phyloP scores from a whole-genome alignment of 1,140 invertebrate species.

The Metopolophium dirhodum region DNA sequence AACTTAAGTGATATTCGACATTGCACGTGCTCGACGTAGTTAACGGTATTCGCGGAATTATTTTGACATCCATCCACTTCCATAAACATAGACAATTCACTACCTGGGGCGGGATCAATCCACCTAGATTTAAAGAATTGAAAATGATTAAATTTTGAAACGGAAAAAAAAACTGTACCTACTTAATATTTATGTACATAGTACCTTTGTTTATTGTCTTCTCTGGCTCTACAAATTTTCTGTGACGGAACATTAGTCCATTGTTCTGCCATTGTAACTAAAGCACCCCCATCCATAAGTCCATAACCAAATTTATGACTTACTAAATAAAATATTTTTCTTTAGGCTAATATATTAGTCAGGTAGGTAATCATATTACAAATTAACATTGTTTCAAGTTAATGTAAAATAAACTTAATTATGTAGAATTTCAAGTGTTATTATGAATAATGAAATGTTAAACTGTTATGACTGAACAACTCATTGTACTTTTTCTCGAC shows the following conservation, averaged over 20 bases:
- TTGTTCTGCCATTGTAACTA: constrained; percentile 85
- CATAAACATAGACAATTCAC: constrained; percentile 77
- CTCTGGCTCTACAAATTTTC: constrained; percentile 79
- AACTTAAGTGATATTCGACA: constrained; percentile 86
- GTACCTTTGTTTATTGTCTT: constrained; percentile 76
- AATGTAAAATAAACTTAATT: neutral
- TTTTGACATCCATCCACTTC: constrained; percentile 85
- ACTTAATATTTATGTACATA: constrained; percentile 59
- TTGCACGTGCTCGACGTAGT: constrained; percentile 91
- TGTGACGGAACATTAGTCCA: constrained; percentile 90
- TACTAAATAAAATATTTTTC: constrained; percentile 64
- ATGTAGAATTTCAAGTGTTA: neutral
- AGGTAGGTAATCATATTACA: neutral
- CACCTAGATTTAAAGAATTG: constrained; percentile 63
- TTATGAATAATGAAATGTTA: constrained; percentile 13
- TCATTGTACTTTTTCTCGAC: neutral
- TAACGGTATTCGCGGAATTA: constrained; percentile 81
- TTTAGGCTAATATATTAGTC: neutral
- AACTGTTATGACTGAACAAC: neutral
- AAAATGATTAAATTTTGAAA: neutral
- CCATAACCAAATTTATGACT: constrained; percentile 96
- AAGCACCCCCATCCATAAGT: constrained; percentile 91
- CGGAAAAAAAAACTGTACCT: neutral
- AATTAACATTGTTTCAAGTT: neutral
- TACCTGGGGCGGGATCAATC: constrained; percentile 76